Base-by-base conservation (phyloP, 2,888 invertebrate species). In the Myathropa florea region DNA sequence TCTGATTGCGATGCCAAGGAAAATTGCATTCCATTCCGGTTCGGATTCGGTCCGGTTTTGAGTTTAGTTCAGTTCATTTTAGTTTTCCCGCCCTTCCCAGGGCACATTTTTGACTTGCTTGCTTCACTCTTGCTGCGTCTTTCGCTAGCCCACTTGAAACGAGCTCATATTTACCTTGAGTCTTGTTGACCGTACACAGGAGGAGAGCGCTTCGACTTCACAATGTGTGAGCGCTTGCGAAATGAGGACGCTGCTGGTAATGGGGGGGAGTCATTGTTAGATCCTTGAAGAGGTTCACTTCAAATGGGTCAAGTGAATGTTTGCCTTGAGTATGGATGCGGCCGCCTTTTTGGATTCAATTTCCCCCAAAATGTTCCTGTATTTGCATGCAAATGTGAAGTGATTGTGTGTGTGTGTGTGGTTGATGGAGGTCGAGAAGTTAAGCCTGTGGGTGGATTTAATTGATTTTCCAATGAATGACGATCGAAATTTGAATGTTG, bases 11-110 rank as follows among this genome's bases (percentile, higher is more conserved):
- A 46, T 46, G 18, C 18, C 46, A 46, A 46, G 46, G 18, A 46
- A 71, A 46, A 70, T 57, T 70, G 68, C 68, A 72, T 72, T 53
- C 53, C 72, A n/a, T 33, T 46, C 18, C 18, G 14, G 4, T 18
- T 46, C 46, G 46, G 18, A 7, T 46, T 4, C 46, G 10, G 30
- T 30, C 3, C 14, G 39, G 39, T 14, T 39, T n/a, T n/a, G n/a
- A n/a, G 3, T 39, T 39, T 2, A 46, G 18, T 18, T 46, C n/a
- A 46, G 46, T 33, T 33, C 33, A 18, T n/a, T 46, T 46, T 46
- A 18, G 46, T 46, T 46, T 21, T 7, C 18, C 18, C 18, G 18
- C 18, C 46, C 18, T n/a, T 46, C 46, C n/a, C n/a, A 18, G 46
- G 46, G 46, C 46, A n/a, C 46, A n/a, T 6, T 46, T 18, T 1